Evolutionary conservation across 1,140 invertebrate genomes (phyloP).

Genomic region (Conopomorpha cramerella): DNA sequence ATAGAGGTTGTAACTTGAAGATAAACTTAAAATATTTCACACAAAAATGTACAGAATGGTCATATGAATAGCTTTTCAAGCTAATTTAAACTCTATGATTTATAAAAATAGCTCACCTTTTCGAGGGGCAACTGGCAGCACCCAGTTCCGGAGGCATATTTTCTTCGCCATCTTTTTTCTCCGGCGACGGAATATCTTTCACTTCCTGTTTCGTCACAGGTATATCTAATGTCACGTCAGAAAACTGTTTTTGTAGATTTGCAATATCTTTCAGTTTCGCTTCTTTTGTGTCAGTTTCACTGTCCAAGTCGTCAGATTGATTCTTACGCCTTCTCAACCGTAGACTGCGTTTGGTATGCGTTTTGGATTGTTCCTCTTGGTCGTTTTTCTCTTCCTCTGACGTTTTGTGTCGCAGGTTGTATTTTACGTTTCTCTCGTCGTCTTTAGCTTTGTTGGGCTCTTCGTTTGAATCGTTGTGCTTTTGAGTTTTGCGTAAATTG

Average conservation of each 20-base stretch:
- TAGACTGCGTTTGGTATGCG: slow-evolving; percentile 16
- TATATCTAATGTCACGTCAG: slow-evolving; percentile 30
- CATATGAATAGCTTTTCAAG: too few species aligned
- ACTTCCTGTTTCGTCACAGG: slow-evolving; percentile 18
- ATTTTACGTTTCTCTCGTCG: neutral
- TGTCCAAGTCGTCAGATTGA: slow-evolving; percentile 5
- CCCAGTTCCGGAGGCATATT: slow-evolving; percentile 30
- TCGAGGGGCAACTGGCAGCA: slow-evolving; percentile 40
- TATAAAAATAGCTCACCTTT: slow-evolving; percentile 39
- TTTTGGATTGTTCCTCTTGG: slow-evolving; percentile 7
- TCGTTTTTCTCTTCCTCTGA: neutral
- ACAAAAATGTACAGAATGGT: too few species aligned
- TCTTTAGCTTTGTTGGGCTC: neutral
- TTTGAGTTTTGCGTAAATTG: slow-evolving; percentile 21
- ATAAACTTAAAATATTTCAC: too few species aligned
- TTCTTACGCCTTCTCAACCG: slow-evolving; percentile 21
- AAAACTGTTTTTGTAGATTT: slow-evolving; percentile 34
- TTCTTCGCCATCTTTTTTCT: slow-evolving; percentile 13
- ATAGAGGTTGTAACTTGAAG: too few species aligned
- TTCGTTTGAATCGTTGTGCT: slow-evolving; percentile 2
- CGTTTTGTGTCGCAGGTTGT: slow-evolving; percentile 2
- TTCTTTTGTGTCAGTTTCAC: slow-evolving; percentile 9
- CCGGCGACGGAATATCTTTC: slow-evolving; percentile 31
- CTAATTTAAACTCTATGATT: too few species aligned
- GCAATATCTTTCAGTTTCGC: slow-evolving; percentile 36